Evolutionary conservation across 2,113 vertebrate species (phyloP), one percentile per base, ranked within the genome.

Genomic region (Lutjanus erythropterus): DNA sequence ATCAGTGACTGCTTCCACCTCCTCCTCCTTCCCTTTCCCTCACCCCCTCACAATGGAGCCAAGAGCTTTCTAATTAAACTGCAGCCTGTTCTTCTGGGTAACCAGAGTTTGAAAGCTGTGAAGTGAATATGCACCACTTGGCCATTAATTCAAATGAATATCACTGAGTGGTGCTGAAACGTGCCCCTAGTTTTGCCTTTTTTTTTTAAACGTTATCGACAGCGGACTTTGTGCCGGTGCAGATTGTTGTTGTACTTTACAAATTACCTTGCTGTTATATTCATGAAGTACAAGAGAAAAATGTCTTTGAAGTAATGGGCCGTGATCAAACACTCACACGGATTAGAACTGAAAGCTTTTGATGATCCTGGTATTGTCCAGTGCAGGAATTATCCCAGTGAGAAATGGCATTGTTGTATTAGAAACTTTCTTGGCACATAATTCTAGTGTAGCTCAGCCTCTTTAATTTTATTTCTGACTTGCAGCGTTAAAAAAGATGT

Each of bases 41-140:
- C 27, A 19, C 70, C 25, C 29, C 67, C 61, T 47, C 52, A 88
- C 74, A 81, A 86, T 21, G 58, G 61, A 82, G 62, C 78, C 65
- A 67, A 71, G 60, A 70, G 69, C 71, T 87, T 83, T 83, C 80
- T 89, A 90, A 91, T 93, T 87, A 91, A 89, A 84, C 84, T 14
- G 64, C 83, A 74, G 80, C 49, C 80, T 80, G 78, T 73, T 90
- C 82, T 72, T 89, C 76, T 66, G 83, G 80, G 78, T 78, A 86
- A 83, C 84, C 67, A 58, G 47, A 86, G 73, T 88, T 72, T 86
- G 81, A 84, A 83, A 71, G 85, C 82, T 74, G 84, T 68, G 64
- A 86, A 83, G 72, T 78, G 77, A 87, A 79, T 64, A 75, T 77
- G 58, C 75, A 31, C 78, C 23, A 49, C 64, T 78, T 46, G 53